A percentile compares a stretch with the other conserved stretches of the same genome.
phyloP scores from a whole-genome alignment of 2,888 invertebrate genomes.

The Lasioglossum lativentre region DNA sequence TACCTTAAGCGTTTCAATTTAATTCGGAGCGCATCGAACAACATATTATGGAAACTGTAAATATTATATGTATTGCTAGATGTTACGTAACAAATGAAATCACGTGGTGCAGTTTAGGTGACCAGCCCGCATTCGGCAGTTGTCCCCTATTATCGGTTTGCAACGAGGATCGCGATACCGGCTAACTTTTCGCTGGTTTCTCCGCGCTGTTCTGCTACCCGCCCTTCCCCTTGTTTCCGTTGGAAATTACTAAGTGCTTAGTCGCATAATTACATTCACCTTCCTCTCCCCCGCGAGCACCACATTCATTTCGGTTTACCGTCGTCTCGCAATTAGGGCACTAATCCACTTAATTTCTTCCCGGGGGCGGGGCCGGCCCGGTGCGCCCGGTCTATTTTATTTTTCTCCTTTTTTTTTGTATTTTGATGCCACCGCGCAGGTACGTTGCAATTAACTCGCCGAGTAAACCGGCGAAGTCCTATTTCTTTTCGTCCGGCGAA shows the following conservation, averaged over 20 bases:
- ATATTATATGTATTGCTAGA: background rate
- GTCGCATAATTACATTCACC: constrained; percentile 70
- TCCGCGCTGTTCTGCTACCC: background rate
- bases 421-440: constrained; percentile 49
- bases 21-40: background rate
- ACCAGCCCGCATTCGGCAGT: background rate
- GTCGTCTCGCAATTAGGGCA: constrained; percentile 63
- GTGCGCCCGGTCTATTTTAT: background rate
- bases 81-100: background rate
- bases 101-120: background rate
- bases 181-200: background rate
- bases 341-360: constrained; percentile 73
- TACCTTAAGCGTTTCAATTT: no score
- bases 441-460: constrained; percentile 60
- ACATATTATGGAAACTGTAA: background rate
- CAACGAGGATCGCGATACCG: constrained; percentile 42
- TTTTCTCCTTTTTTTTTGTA: constrained; percentile 49
- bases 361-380: background rate
- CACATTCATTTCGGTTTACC: constrained; percentile 73
- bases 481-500: constrained; percentile 13
- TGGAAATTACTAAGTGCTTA: constrained; percentile 69
- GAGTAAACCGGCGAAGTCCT: constrained; percentile 39
- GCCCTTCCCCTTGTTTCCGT: constrained; percentile 2
- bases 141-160: constrained; percentile 17
- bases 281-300: constrained; percentile 43